Evolutionary conservation across 2,888 invertebrate genomes (phyloP), one percentile per base, ranked within the genome.

Genomic region (Tanypteryx hageni): DNA sequence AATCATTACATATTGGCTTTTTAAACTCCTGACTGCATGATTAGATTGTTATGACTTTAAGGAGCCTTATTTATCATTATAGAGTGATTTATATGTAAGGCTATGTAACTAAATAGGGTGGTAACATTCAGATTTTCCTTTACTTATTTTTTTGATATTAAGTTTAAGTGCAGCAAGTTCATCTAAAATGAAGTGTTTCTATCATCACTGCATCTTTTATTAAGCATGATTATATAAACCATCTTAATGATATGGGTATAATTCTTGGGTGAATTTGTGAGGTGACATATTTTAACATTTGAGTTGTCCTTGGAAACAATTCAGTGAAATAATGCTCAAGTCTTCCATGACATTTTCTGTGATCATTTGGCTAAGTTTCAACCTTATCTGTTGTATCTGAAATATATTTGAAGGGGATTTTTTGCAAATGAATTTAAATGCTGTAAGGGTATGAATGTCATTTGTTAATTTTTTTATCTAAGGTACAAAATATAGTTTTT

Each of bases 151-250:
- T 89, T n/a, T 44, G 13, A 82, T 44, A 44, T 44, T 27, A n/a
- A 89, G 64, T 44, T 64, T 61, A 31, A 68, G 64, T 89, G 89
- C 22, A 44, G n/a, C 31, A 44, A 89, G 64, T 64, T 89, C 56
- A 59, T n/a, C 85, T 22, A 16, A 27, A 27, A 86, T 31, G 89
- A 61, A 64, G 89, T 89, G 89, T 18, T 68, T 10, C 16, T n/a
- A 14, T 14, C n/a, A 44, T 89, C 64, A 89, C 27, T 68, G 68
- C 89, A 68, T 44, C 64, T 18, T 44, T 89, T 64, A 89, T n/a
- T 89, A 44, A 89, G 89, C 89, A 56, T 64, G 61, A 85, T 22
- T 89, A n/a, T 16, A n/a, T 16, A 61, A 86, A 64, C 18, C 89
- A 64, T 44, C 44, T 44, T 86, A 59, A 86, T 61, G 27, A 64